Base-by-base conservation (phyloP, 2,113 vertebrate species). In the Jaculus jaculus region DNA sequence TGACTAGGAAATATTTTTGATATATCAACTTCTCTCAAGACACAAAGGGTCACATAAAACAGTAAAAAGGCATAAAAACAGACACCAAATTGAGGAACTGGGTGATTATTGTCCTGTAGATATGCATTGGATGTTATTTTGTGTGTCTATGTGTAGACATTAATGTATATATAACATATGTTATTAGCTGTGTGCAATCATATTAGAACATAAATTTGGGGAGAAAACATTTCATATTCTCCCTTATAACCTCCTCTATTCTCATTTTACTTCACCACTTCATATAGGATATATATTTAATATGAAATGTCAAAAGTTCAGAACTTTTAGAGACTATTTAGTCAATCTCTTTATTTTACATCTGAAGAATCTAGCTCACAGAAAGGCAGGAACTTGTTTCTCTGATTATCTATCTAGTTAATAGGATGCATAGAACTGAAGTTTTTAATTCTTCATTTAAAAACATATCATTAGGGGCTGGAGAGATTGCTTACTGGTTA, bases 1-100 rank as follows among this genome's bases (percentile, higher is more conserved):
- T 74, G 73, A 10, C 75, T 12, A 86, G 75, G 32, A 91, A 91
- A 94, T 42, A 90, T 26, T 84, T 94, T 39, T 71, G 77, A 71
- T 28, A 63, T 92, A 51, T 26, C 32, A 96, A 54, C 5, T 83
- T 93, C 71, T 85, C 15, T 92, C 34, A 93, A 87, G 20, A 93
- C n/a, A 80, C 87, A 90, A 92, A 92, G n/a, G 23, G 28, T 92
- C 78, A 82, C 15, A 68, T 87, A 91, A 68, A 42, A 58, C n/a
- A 81, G 21, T 0, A 51, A 92, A 92, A 66, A 74, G 3, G 87
- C 60, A 54, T 54, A 34, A 39, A 92, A 86, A 65, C 32, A 89
- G 10, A 84, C 83, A n/a, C 66, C 81, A 90, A 54, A 86, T 74
- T 87, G 73, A 91, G 37, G 47, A 92, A 86, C 30, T 28, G 4